Conservation (phyloP, 2,888 invertebrate genomes). For the Rhagophthalmus giganteus region DNA sequence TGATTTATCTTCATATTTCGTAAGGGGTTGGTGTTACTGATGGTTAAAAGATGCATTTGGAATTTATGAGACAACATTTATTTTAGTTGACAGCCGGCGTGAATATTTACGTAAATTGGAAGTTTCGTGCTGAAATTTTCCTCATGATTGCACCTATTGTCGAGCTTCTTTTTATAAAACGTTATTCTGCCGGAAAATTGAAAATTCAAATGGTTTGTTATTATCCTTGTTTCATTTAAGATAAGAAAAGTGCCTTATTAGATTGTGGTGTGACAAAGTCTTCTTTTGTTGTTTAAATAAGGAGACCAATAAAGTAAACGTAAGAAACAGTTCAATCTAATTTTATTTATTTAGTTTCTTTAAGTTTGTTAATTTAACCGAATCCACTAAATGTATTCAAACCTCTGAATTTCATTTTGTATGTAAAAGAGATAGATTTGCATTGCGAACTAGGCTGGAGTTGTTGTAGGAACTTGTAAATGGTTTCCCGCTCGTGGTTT, state of each 20-base stretch:
- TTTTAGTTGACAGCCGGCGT: constrained; percentile 26
- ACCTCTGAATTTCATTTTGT: constrained; percentile 26
- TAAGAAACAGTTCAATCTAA: constrained; percentile 15
- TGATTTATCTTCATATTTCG: constrained; percentile 12
- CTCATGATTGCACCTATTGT: constrained; percentile 28
- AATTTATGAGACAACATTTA: constrained; percentile 22
- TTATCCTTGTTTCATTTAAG: constrained; percentile 20
- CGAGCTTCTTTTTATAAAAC: constrained; percentile 16
- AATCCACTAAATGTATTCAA: constrained; percentile 27
- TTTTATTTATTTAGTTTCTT: constrained; percentile 28
- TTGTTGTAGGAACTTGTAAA: constrained; percentile 30
- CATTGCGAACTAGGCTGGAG: constrained; percentile 27
- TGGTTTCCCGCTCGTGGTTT: constrained; percentile 27
- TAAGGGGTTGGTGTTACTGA: constrained; percentile 8
- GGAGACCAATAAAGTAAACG: constrained; percentile 4
- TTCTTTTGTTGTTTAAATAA: no score
- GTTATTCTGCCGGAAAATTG: constrained; percentile 25
- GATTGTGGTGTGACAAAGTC: neutral
- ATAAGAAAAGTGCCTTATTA: constrained; percentile 11
- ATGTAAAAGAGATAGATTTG: constrained; percentile 30
- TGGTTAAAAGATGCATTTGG: constrained; percentile 19
- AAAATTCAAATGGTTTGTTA: constrained; percentile 22
- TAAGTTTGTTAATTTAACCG: constrained; percentile 32
- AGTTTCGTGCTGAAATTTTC: constrained; percentile 24
- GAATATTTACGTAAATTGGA: constrained; percentile 29